A percentile compares a stretch with the other conserved stretches of the same genome.
phyloP scores from a whole-genome alignment of 2,797 vertebrate species.

The Sternotherus odoratus region DNA sequence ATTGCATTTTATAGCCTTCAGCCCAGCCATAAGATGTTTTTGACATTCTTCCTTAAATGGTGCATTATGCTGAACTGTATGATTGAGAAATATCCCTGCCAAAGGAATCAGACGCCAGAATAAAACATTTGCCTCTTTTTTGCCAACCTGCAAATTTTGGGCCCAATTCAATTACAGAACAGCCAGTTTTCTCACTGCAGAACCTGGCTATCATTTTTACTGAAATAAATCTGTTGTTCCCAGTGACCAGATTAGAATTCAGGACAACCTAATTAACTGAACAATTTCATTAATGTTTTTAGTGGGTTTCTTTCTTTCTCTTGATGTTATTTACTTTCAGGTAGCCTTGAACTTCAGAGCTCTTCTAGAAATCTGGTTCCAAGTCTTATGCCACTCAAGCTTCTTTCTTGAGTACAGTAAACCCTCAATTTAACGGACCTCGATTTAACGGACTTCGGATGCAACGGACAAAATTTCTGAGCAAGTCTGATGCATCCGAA shows the following conservation, averaged over 20 bases:
- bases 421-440: no score
- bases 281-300: slow-evolving; percentile 28
- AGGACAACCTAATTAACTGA: slow-evolving; percentile 63
- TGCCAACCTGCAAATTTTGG: slow-evolving; percentile 68
- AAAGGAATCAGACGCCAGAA: slow-evolving; percentile 56
- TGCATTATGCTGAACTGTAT: slow-evolving; percentile 36
- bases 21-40: slow-evolving; percentile 55
- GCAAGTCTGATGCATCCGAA: no score
- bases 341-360: slow-evolving; percentile 17
- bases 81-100: slow-evolving; percentile 62
- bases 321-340: slow-evolving; percentile 60
- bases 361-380: slow-evolving; percentile 13
- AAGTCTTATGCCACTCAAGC: neutral
- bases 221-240: slow-evolving; percentile 55
- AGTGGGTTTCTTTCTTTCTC: slow-evolving; percentile 20
- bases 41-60: slow-evolving; percentile 44
- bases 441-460: no score
- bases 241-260: slow-evolving; percentile 55
- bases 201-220: slow-evolving; percentile 53
- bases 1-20: slow-evolving; percentile 50
- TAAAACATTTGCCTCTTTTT: slow-evolving; percentile 51
- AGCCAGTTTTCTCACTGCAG: slow-evolving; percentile 62
- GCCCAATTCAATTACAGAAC: slow-evolving; percentile 52
- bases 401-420: neutral
- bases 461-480: no score